Base-by-base conservation (phyloP, 64 coral and sea anemone genomes). In the Actinia equina region DNA sequence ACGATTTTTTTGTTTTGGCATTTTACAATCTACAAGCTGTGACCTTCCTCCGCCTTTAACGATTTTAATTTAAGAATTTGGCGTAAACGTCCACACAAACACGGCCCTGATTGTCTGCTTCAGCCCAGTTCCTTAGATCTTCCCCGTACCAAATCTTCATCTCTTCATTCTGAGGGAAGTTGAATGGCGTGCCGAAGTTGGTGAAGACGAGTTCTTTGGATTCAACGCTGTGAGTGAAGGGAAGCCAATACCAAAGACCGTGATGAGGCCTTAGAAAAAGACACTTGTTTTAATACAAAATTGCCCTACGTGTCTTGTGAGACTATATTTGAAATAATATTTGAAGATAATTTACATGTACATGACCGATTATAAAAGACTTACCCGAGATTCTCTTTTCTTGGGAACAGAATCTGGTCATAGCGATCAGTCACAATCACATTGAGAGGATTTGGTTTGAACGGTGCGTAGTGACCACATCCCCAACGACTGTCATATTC, bases 401-500 rank as follows among this genome's bases (percentile, higher is more conserved):
- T 42, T 41, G 94, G 94, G 30, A 87, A 96, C 7, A 96, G 43
- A 3, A 96, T 80, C 14, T 93, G 60, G 91, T 96, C 86, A 26
- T 89, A 45, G 0, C 60, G 61, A 70, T 96, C 91, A 23, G 94
- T 93, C 16, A 92, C 83, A 17, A 96, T 79, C 7, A 89, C 91
- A 19, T 96, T 93, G 30, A 96, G 41, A 1, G 94, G 87, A 65
- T 71, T 58, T 52, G 78, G 90, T 0, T 18, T 8, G 7, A 84
- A 45, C 23, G 43, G 82, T 18, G 79, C 62, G 59, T 90, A 78
- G 1, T 52, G 16, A 1, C 16, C 44, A 16, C 94, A 96, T 3
- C 94, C 94, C 94, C 94, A 96, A n/a, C 79, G 74, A 52, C 94
- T 96, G 45, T 89, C 78, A 59, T 90, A 84, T 3, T 23, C 52